phyloP scores from a whole-genome alignment of 2,888 invertebrate species.

The Eupithecia exiguata region DNA sequence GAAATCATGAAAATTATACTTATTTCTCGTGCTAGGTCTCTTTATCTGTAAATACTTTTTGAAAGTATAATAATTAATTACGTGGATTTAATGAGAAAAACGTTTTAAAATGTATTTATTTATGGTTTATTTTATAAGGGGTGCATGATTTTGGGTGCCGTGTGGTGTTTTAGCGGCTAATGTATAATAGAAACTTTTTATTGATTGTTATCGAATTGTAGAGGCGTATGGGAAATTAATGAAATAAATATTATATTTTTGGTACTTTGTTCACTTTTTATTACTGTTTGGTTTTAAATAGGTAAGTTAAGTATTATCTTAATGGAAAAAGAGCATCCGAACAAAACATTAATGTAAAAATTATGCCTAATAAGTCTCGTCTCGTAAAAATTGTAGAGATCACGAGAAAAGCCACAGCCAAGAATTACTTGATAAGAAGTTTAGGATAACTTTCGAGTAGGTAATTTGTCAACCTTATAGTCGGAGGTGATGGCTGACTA shows the following conservation, averaged over 20 bases:
- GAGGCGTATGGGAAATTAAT: constrained; percentile 54
- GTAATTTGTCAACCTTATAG: no score
- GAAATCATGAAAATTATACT: not conserved
- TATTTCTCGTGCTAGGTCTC: not conserved
- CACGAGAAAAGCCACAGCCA: no score
- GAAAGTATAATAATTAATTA: not conserved
- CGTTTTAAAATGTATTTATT: constrained; percentile 24
- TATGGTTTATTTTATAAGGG: constrained; percentile 33
- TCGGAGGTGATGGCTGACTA: no score
- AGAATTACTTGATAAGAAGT: no score
- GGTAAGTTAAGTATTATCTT: not conserved
- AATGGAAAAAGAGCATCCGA: not conserved
- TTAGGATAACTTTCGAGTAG: no score
- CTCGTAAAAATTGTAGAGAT: no score
- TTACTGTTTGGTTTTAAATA: not conserved
- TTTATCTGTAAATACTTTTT: constrained; percentile 9
- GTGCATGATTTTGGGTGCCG: constrained; percentile 47
- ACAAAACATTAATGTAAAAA: no score
- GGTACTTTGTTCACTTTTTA: not conserved
- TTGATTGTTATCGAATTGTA: constrained; percentile 58
- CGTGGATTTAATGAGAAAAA: constrained; percentile 12
- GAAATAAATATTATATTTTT: constrained; percentile 62
- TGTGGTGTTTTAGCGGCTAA: constrained; percentile 46
- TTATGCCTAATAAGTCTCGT: no score
- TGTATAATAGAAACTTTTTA: constrained; percentile 54